phyloP scores from a whole-genome alignment of 2,113 vertebrate genomes.

The Bambusicola thoracicus region DNA sequence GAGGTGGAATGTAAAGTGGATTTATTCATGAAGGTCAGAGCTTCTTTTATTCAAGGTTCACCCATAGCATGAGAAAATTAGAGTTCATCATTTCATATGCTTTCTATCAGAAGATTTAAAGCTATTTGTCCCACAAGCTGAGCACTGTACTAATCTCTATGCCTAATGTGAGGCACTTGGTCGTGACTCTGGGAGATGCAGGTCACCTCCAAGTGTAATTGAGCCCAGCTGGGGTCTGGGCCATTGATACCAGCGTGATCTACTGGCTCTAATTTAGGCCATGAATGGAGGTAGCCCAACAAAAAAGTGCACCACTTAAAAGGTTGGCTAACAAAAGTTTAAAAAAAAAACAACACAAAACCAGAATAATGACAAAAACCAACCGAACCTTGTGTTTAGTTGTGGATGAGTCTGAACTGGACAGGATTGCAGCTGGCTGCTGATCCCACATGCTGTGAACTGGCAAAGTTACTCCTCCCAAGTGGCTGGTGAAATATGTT shows the following conservation, averaged over 20 bases:
- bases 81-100: background rate
- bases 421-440: background rate
- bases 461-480: background rate
- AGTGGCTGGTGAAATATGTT: background rate
- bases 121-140: background rate
- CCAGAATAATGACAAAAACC: no score
- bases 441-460: background rate
- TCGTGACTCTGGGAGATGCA: background rate
- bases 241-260: rapidly evolving
- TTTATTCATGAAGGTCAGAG: no score
- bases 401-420: background rate
- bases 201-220: background rate
- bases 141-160: rapidly evolving
- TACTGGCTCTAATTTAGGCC: background rate
- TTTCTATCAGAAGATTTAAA: background rate
- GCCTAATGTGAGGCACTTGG: rapidly evolving
- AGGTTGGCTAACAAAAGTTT: background rate
- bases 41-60: background rate
- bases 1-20: background rate
- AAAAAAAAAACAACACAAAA: no score
- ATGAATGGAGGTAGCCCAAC: rapidly evolving
- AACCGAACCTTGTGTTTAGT: background rate
- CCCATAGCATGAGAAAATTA: background rate
- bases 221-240: background rate
- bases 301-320: background rate